Evolutionary conservation across 2,888 invertebrate species (phyloP), one percentile per base, ranked within the genome.

Genomic region (Oxyteleia sp.): DNA sequence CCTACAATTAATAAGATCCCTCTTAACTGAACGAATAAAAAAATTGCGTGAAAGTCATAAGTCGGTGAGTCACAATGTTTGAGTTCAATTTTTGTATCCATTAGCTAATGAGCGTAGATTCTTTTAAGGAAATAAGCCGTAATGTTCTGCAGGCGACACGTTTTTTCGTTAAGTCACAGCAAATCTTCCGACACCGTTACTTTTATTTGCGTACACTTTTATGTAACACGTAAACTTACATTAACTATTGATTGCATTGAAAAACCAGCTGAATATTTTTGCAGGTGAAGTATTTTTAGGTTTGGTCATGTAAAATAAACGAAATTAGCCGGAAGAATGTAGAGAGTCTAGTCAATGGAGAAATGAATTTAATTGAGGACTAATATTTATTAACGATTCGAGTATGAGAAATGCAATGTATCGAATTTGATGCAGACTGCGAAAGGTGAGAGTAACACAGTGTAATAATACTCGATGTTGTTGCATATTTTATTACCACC

Each of bases 71-170:
- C 43, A 15, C 26, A 35, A 5, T 66, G 45, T 45, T 45, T 32
- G 35, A 69, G 20, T 69, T 45, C 32, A 55, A 69, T 69, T 69
- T 69, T 45, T 45, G 32, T 57, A 29, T 69, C 55, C 69, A 69
- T 69, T 69, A 69, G 69, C 57, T 69, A 57, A 69, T 69, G 57
- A 55, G 57, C 23, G 55, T 8, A 15, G 57, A 57, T 57, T 69
- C 69, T 57, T 69, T 69, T 55, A 55, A 69, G 23, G 18, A 69
- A 55, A 57, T 45, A 57, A 69, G 16, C 15, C 7, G 20, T 16
- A 26, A 26, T 13, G 26, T 5, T 53, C 26, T 32, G 13, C 43
- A 41, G 29, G 55, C 55, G 47, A 69, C 57, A 32, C 13, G 55
- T 57, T 43, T 69, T 57, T 35, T 35, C 47, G 35, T 69, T 32